phyloP scores from a whole-genome alignment of 92 coral and sea anemone species.

The Galaxea fascicularis region DNA sequence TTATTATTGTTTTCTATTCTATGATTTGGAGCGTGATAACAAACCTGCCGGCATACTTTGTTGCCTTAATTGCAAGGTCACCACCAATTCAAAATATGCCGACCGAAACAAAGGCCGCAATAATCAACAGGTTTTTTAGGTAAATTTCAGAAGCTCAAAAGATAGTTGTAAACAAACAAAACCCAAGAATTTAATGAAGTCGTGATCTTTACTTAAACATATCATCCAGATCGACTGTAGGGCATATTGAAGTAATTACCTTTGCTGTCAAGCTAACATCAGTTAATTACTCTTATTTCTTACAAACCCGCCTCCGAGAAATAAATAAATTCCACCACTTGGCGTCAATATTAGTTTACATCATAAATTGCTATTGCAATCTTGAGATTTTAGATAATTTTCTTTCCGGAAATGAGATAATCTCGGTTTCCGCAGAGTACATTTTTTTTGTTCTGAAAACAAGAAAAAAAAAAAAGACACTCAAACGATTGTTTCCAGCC shows the following conservation, averaged over 20 bases:
- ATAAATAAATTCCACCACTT: neutral
- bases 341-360: neutral
- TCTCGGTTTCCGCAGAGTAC: slow-evolving; percentile 54
- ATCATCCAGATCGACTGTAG: neutral
- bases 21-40: slow-evolving; percentile 45
- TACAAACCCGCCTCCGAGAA: neutral
- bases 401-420: slow-evolving; percentile 63
- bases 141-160: slow-evolving; percentile 28
- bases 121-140: neutral
- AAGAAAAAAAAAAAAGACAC: too few relatives aligned
- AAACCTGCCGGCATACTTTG: slow-evolving; percentile 34
- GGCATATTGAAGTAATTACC: slow-evolving; percentile 46
- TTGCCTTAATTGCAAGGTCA: slow-evolving; percentile 5
- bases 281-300: slow-evolving; percentile 14
- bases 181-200: slow-evolving; percentile 17
- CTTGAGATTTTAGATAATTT: slow-evolving; percentile 21
- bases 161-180: slow-evolving; percentile 22
- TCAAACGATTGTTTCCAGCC: too few relatives aligned
- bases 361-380: neutral
- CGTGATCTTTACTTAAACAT: slow-evolving; percentile 43
- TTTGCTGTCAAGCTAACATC: slow-evolving; percentile 39
- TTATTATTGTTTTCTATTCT: slow-evolving; percentile 42
- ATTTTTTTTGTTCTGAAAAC: neutral
- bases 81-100: slow-evolving; percentile 25
- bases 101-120: neutral